Conservation (phyloP, 1,140 invertebrate species). For the Hycleus cichorii region DNA sequence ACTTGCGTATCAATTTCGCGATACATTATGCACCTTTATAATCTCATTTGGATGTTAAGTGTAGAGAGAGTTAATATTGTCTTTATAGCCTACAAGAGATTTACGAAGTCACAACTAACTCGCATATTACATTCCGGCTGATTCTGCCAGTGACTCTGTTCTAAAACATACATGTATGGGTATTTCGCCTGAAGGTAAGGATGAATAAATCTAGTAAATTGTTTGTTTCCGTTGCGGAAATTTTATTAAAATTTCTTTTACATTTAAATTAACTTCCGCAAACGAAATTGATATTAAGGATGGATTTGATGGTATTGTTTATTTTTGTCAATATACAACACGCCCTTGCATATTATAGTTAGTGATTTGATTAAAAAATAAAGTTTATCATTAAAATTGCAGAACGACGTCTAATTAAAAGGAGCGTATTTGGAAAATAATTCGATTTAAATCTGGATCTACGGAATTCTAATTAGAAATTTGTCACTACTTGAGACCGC, state of each 20-base stretch:
- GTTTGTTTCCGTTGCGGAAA: slow-evolving; percentile 11
- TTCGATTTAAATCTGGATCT: slow-evolving; percentile 28
- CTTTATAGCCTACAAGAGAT: slow-evolving; percentile 32
- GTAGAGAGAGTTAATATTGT: slow-evolving; percentile 33
- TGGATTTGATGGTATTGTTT: slow-evolving; percentile 8
- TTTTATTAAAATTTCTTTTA: slow-evolving; percentile 17
- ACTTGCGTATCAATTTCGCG: slow-evolving; percentile 14
- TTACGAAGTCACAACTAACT: slow-evolving; percentile 29
- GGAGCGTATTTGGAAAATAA: slow-evolving; percentile 31
- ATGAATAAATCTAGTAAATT: slow-evolving; percentile 17
- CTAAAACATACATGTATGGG: slow-evolving; percentile 14
- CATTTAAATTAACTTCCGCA: slow-evolving; percentile 15
- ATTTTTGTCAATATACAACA: slow-evolving; percentile 16
- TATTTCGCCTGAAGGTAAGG: slow-evolving; percentile 13
- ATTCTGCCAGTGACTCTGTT: slow-evolving; percentile 12
- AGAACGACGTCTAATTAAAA: slow-evolving; percentile 27
- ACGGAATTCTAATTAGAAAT: slow-evolving; percentile 40
- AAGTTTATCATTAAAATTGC: slow-evolving; percentile 36
- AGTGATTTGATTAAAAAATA: too few relatives aligned
- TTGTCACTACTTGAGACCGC: slow-evolving; percentile 36
- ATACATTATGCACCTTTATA: slow-evolving; percentile 28
- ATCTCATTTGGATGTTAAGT: slow-evolving; percentile 26
- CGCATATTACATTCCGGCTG: slow-evolving; percentile 31
- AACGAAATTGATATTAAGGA: slow-evolving; percentile 9
- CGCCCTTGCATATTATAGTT: slow-evolving; percentile 1